Conservation (phyloP, 1,140 invertebrate genomes). For the Bombyx mori region DNA sequence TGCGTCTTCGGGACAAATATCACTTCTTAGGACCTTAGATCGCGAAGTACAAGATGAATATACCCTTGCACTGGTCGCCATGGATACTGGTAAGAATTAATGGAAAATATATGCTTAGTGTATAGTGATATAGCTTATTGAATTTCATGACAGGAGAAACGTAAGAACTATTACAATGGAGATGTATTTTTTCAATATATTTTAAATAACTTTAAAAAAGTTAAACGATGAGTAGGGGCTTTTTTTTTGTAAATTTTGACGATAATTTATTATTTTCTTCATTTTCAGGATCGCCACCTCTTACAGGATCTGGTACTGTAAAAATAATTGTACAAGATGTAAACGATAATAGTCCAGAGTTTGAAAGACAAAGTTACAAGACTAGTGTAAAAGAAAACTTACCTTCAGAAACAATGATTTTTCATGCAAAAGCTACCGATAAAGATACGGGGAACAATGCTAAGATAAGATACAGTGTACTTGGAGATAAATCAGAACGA, state of each 20-base stretch:
- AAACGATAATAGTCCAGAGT: conserved; percentile 93
- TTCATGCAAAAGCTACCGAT: conserved; percentile 82
- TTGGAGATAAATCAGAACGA: conserved; percentile 83
- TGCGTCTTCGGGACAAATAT: conserved; percentile 89
- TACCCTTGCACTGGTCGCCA: conserved; percentile 87
- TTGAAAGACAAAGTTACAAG: conserved; percentile 83
- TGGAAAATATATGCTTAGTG: no score
- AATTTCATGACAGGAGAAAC: no score
- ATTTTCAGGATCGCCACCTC: conserved; percentile 84
- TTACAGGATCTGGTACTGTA: conserved; percentile 90
- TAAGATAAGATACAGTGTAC: conserved; percentile 84
- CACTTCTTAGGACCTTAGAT: conserved; percentile 84
- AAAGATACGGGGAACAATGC: conserved; percentile 88
- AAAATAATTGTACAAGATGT: conserved; percentile 92
- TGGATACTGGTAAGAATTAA: conserved; percentile 87
- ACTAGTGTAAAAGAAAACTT: conserved; percentile 85
- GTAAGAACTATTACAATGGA: no score
- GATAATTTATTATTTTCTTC: background rate
- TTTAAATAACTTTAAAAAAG: no score
- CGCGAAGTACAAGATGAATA: conserved; percentile 87
- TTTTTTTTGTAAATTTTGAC: no score
- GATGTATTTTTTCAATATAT: no score
- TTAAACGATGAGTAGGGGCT: no score
- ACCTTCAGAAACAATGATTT: conserved; percentile 78
- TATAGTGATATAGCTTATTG: no score